Conservation (phyloP, 2,888 invertebrate genomes). For the Tigriopus californicus region DNA sequence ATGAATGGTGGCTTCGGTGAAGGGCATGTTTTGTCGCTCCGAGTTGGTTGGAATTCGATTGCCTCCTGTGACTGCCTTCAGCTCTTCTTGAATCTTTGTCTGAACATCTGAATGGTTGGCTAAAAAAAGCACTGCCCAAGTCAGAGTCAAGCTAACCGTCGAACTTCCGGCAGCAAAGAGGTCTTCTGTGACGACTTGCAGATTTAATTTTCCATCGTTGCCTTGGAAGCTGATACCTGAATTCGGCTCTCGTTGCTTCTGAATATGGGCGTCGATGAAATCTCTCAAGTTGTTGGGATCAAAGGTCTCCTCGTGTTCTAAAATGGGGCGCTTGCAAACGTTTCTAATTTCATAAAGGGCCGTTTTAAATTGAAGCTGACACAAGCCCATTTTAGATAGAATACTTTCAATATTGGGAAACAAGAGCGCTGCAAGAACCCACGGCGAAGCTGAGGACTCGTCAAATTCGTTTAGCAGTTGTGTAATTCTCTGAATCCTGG, state of each 20-base stretch:
- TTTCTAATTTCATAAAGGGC: too few relatives aligned
- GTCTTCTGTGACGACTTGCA: neutral
- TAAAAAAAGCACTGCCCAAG: slow-evolving; percentile 4
- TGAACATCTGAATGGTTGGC: slow-evolving; percentile 9
- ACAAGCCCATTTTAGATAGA: neutral
- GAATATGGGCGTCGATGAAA: slow-evolving; percentile 6
- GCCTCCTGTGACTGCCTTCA: neutral
- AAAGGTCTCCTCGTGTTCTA: too few relatives aligned
- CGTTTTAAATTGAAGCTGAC: neutral
- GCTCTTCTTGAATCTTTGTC: slow-evolving; percentile 6
- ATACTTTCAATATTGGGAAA: neutral
- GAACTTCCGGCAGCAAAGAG: slow-evolving; percentile 10
- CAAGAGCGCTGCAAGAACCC: neutral
- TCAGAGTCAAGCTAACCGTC: neutral
- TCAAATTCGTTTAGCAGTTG: neutral
- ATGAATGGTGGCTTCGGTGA: slow-evolving; percentile 12
- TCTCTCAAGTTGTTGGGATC: neutral
- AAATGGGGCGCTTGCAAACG: too few relatives aligned
- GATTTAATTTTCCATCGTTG: neutral
- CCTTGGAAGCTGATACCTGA: neutral
- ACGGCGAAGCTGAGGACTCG: neutral
- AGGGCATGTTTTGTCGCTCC: slow-evolving; percentile 4
- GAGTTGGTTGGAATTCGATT: neutral
- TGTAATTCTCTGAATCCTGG: neutral
- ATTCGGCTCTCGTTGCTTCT: neutral